phyloP scores from a whole-genome alignment of 2,888 invertebrate species.

The Enchytraeus crypticus region DNA sequence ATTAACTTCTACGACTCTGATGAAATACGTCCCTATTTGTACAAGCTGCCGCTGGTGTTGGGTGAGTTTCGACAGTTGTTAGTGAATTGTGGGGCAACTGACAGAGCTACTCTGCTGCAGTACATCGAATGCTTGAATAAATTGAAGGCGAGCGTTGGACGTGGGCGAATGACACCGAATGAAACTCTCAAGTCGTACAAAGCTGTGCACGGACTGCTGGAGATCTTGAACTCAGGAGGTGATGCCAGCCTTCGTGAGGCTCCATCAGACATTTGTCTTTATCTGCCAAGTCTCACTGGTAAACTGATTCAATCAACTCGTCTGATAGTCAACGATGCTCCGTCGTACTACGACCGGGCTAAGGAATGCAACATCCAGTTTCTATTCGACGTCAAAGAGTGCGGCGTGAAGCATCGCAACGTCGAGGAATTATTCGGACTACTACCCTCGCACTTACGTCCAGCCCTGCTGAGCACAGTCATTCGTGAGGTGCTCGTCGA shows the following conservation, averaged over 20 bases:
- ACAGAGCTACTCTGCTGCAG: conserved; percentile 21
- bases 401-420: conserved; percentile 11
- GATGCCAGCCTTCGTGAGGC: conserved; percentile 7
- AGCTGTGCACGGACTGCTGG: conserved; percentile 23
- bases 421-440: conserved; percentile 15
- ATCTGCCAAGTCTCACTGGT: conserved; percentile 21
- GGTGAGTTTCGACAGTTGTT: conserved; percentile 27
- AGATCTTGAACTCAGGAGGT: neutral
- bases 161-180: conserved; percentile 20
- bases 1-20: conserved; percentile 20
- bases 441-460: conserved; percentile 23
- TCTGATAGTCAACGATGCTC: conserved; percentile 25
- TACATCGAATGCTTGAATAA: conserved; percentile 27
- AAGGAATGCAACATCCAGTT: conserved; percentile 19
- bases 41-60: conserved; percentile 25
- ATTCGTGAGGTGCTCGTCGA: conserved; percentile 26
- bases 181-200: conserved; percentile 20
- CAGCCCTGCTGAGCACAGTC: conserved; percentile 24
- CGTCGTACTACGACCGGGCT: conserved; percentile 23
- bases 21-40: conserved; percentile 29
- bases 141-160: conserved; percentile 15
- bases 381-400: conserved; percentile 19
- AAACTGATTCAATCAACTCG: conserved; percentile 11
- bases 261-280: conserved; percentile 1
- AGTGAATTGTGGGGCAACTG: conserved; percentile 25